Percentiles rank a stretch among this genome's conserved stretches.
These are phyloP conservation scores for Dryobota labecula DNA, from an alignment of 2,888 invertebrate species.

Conservation along the genomic window DNA sequence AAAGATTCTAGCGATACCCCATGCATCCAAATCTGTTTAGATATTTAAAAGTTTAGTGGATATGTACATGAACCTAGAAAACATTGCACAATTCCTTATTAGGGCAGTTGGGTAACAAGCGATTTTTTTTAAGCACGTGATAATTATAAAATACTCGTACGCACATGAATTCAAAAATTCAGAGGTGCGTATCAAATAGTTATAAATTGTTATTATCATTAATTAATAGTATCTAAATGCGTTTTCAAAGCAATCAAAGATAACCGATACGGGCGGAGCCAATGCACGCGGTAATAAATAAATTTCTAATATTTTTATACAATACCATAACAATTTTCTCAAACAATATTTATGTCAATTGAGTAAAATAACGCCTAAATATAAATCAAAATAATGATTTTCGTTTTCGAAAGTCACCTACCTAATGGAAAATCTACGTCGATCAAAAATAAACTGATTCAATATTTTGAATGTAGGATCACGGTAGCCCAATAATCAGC, in stretches of 20 bases:
- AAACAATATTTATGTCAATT: neutral
- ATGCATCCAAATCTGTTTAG: no score
- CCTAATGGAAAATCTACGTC: neutral
- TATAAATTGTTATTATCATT: no score
- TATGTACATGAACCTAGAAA: no score
- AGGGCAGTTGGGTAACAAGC: no score
- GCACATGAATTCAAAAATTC: no score
- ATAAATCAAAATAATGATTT: neutral
- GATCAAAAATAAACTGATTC: neutral
- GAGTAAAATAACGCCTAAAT: constrained; percentile 2
- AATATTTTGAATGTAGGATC: neutral
- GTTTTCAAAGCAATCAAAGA: constrained; percentile 8
- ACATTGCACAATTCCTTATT: no score
- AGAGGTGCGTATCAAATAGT: no score
- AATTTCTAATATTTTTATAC: neutral
- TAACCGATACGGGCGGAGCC: neutral
- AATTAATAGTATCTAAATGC: neutral
- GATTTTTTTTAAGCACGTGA: no score
- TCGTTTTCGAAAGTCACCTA: neutral
- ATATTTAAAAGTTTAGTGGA: no score
- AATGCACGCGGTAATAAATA: no score
- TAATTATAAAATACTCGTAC: no score
- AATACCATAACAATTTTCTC: neutral
- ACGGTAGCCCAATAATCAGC: neutral
- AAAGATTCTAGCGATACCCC: no score